Percentiles rank a stretch among this genome's conserved stretches.
These are phyloP conservation scores for Temnothorax nylanderi DNA, from an alignment of 1,140 invertebrate genomes.

Conservation along the genomic window DNA sequence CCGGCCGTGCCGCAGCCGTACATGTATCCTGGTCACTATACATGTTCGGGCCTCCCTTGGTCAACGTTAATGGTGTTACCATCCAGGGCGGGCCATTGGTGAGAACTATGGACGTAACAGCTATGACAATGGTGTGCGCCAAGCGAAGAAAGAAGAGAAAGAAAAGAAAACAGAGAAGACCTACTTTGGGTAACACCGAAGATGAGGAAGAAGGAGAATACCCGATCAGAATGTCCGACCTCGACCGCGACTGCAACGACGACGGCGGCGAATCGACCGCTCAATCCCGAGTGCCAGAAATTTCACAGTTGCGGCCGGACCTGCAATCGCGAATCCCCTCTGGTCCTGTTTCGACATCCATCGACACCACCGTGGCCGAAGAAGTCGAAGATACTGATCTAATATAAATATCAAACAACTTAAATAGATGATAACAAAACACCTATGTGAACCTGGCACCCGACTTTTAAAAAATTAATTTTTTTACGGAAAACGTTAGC, in stretches of 20 bases:
- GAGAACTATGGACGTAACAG: slow-evolving; percentile 77
- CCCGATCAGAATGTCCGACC: slow-evolving; percentile 69
- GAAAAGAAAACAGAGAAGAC: slow-evolving; percentile 80
- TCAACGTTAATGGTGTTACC: slow-evolving; percentile 85
- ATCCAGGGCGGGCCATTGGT: slow-evolving; percentile 82
- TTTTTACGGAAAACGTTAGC: no score
- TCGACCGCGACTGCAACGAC: slow-evolving; percentile 50
- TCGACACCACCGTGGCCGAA: background rate
- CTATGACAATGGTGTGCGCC: slow-evolving; percentile 72
- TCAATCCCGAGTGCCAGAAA: slow-evolving; percentile 84
- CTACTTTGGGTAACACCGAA: slow-evolving; percentile 75
- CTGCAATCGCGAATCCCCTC: slow-evolving; percentile 29
- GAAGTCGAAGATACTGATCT: no score
- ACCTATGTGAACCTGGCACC: no score
- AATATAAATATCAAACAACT: no score
- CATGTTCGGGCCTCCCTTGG: slow-evolving; percentile 84
- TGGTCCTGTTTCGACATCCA: background rate
- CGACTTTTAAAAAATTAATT: no score
- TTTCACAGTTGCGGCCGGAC: slow-evolving; percentile 76
- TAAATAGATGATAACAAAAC: no score
- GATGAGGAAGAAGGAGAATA: slow-evolving; percentile 80
- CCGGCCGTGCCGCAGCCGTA: slow-evolving; percentile 82
- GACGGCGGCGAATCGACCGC: slow-evolving; percentile 71
- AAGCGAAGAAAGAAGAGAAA: slow-evolving; percentile 83
- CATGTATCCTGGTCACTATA: slow-evolving; percentile 85